Evolutionary conservation across 1,140 invertebrate species (phyloP), one percentile per base, ranked within the genome.

Genomic region (Nebria ingens): DNA sequence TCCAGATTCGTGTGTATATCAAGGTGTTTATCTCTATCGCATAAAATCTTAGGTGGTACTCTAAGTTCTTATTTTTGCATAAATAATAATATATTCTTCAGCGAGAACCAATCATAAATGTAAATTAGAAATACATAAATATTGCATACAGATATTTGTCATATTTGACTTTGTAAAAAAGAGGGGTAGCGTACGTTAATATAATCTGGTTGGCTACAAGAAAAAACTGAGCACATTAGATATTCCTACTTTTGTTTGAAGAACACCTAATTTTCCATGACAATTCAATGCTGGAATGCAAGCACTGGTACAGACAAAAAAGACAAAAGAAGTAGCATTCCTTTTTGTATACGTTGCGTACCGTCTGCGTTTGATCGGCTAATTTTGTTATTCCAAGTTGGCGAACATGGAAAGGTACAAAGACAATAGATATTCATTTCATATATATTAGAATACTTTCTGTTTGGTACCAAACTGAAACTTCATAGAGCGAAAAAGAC

Each of bases 361-460:
- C 15, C 54, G 6, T 9, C 15, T 42, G 54, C 49, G 21, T 55
- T 56, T 56, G 54, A 56, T 56, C 54, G 54, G 49, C 54, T 56
- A 56, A 56, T 56, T 50, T 56, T 56, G 45, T 56, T 56, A 56
- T 56, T 56, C 49, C 54, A 56, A 56, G 54, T 56, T 56, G 42
- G 42, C 54, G 54, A 56, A 51, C 54, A 51, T 56, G 54, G 19
- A 45, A 45, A 45, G 40, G 40, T 45, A 45, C 40, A 45, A 45
- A 45, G 40, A 45, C 40, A 45, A 45, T 45, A 45, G 40, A 45
- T 17, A 11, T 17, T 45, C 40, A 17, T 45, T 45, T 11, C 40
- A 45, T 45, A 45, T 17, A 45, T 45, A 12, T 11, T 9, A 45
- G 15, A n/a, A n/a, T n/a, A n/a, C n/a, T n/a, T n/a, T n/a, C n/a